Conservation (phyloP, 2,113 vertebrate species). For the Urocynchramus pylzowi region DNA sequence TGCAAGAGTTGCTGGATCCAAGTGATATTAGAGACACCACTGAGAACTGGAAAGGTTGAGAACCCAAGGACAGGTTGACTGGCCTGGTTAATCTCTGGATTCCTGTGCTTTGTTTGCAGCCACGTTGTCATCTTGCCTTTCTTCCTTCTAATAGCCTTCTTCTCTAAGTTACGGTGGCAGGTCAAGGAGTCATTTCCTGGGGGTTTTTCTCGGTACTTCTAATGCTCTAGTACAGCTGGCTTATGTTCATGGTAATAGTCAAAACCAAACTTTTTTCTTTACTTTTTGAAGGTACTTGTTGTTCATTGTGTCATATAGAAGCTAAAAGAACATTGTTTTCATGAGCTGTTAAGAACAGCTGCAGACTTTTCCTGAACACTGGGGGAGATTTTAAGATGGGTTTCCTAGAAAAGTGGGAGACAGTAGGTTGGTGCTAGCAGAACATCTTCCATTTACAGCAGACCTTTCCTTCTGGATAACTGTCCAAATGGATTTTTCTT, state of each 20-base stretch:
- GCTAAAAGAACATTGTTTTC: neutral
- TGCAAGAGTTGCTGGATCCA: neutral
- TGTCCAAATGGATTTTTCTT: neutral
- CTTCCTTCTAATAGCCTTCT: neutral
- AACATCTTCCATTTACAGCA: constrained; percentile 38
- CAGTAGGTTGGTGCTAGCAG: constrained; percentile 41
- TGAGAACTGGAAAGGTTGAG: neutral
- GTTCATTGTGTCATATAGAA: neutral
- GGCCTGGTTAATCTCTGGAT: neutral
- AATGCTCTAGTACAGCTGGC: neutral
- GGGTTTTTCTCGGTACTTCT: neutral
- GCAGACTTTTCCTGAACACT: neutral
- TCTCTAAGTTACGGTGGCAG: neutral
- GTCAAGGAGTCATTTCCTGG: neutral
- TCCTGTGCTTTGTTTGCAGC: neutral
- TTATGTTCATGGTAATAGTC: neutral
- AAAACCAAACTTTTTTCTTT: neutral
- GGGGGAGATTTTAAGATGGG: neutral
- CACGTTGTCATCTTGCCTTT: neutral
- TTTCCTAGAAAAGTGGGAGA: constrained; percentile 26
- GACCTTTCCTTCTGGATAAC: neutral
- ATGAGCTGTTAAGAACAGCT: neutral
- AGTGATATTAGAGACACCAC: neutral
- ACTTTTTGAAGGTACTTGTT: constrained; percentile 25
- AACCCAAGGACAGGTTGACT: neutral